Base-by-base conservation (phyloP, 2,797 vertebrate genomes). In the Hippopotamyrus pictus region DNA sequence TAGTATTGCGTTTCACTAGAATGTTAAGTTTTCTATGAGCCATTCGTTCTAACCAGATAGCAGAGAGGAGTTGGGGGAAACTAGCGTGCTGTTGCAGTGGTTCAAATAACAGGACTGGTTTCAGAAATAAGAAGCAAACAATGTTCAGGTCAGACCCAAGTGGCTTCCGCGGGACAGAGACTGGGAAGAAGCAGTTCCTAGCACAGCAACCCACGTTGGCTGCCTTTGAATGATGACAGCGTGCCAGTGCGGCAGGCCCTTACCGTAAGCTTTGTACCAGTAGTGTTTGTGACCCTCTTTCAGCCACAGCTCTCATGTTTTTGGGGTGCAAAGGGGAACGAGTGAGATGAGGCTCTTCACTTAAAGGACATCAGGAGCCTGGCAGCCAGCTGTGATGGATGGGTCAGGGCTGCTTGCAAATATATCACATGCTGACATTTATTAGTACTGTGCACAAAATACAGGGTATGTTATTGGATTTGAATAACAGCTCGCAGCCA, bases 381-480 rank as follows among this genome's bases (percentile, higher is more conserved):
- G 97, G 98, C 97, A 97, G 96, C 97, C 96, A 95, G 92, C 95
- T 95, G 95, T 94, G 96, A 97, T 97, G 93, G 92, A 96, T 95
- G 93, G 90, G 95, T 97, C 97, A 97, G 96, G 96, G 96, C 94
- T 94, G 94, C 96, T 96, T 96, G 96, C 97, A 97, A 98, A 98
- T 98, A 98, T 97, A 98, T 97, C 97, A 96, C 96, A 96, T 96
- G 94, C 93, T 98, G 98, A 97, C 98, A 98, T 98, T 99, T 99
- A 99, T 99, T 98, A 98, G 97, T 97, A 96, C 94, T 96, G 96
- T 97, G 97, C 97, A 97, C 97, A 97, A 96, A 98, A 98, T 97
- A 98, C 97, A 97, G 98, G 97, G 96, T 97, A 97, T 98, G 98
- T 99, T 99, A 99, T 99, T 99, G 97, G 98, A 99, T 99, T 99